Base-by-base conservation (phyloP, 2,888 invertebrate genomes). In the Timandra comae region DNA sequence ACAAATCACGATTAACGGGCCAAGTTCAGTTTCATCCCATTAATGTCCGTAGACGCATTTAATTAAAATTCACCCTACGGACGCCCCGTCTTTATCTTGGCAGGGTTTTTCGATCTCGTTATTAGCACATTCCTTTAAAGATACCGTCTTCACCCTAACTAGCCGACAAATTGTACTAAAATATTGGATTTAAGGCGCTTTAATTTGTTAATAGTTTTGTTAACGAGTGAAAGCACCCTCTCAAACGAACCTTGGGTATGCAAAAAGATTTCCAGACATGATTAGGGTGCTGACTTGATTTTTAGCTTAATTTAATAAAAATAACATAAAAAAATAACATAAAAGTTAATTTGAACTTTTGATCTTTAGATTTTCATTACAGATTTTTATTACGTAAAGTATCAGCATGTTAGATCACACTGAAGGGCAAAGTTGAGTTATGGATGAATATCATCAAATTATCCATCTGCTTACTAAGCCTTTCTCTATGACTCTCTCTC, bases 51-150 rank as follows among this genome's bases (percentile, higher is more conserved):
- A 68, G 71, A 68, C 71, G 72, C 72, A 74, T 84, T 84, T 84
- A 82, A 84, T 84, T 84, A 82, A 84, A 82, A 78, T 77, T 73
- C 77, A 75, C 80, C 82, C 82, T 70, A 67, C 59, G 42, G 44
- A 55, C 24, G 43, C 50, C 55, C 58, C 52, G 62, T 63, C 71
- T 70, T 69, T 73, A 70, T 73, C 72, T 69, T 66, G 52, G 59
- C 62, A 56, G 68, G 69, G 69, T 68, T 76, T 72, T 66, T 61
- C 69, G 72, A 69, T 67, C 73, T 70, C 65, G 73, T 79, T 81
- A 81, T 82, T 81, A 79, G 72, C 41, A 39, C 48, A 48, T 45
- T 56, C 55, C 49, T 53, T 38, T 48, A 24, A 29, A 46, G 55
- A 57, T 53, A 46, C 49, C 50, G 43, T 46, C 51, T 49, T 43